Conservation (phyloP, 1,140 invertebrate species). For the Branchinecta lynchi region DNA sequence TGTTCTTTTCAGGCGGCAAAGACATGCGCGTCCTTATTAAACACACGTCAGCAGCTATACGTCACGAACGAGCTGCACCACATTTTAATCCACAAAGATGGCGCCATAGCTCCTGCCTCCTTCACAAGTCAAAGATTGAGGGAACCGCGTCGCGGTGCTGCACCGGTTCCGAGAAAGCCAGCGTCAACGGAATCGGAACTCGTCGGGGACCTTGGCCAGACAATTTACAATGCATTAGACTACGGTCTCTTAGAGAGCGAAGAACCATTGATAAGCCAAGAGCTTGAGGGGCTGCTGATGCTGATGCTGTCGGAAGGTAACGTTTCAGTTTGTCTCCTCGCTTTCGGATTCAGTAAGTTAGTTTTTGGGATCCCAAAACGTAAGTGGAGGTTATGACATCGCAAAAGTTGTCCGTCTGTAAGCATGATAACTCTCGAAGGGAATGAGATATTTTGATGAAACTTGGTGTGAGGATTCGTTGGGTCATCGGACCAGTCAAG, state of each 20-base stretch:
- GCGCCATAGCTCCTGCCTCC: not conserved
- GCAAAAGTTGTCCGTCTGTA: too few relatives aligned
- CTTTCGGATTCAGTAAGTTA: not conserved
- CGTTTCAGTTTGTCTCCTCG: not conserved
- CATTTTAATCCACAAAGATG: conserved; percentile 3
- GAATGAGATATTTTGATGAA: too few relatives aligned
- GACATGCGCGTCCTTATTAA: not conserved
- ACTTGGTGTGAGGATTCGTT: too few relatives aligned
- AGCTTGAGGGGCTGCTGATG: not conserved
- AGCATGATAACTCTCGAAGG: too few relatives aligned
- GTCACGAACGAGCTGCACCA: not conserved
- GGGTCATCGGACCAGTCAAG: too few relatives aligned
- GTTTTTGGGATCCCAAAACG: not conserved
- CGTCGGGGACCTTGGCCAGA: not conserved
- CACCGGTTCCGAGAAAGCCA: not conserved
- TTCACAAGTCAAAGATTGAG: not conserved
- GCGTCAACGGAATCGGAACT: not conserved
- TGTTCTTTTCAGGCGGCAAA: not conserved
- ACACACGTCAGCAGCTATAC: not conserved
- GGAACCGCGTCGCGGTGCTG: not conserved
- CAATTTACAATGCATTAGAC: conserved; percentile 1
- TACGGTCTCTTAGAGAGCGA: not conserved
- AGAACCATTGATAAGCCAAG: not conserved
- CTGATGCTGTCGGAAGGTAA: not conserved
- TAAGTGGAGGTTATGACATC: too few relatives aligned